A percentile compares a stretch with the other conserved stretches of the same genome.
These are phyloP conservation scores for Prionace glauca DNA, from an alignment of 2,797 vertebrate genomes.

Conservation along the genomic window DNA sequence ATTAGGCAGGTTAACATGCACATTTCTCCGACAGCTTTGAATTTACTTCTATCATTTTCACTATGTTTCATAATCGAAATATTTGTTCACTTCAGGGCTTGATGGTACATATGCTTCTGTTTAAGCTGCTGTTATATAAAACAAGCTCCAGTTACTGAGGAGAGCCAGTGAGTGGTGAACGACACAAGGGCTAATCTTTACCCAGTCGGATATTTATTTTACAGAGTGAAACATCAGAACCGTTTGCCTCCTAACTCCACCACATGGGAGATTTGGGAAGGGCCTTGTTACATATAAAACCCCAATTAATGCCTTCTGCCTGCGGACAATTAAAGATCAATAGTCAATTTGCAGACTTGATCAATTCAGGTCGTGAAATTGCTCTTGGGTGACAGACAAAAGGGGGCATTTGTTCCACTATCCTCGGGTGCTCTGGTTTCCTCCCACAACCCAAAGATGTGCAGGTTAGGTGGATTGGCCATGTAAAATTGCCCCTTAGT, in stretches of 20 bases:
- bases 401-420: neutral
- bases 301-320: neutral
- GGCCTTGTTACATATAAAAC: neutral
- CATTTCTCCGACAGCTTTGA: neutral
- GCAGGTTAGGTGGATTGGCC: too few species aligned
- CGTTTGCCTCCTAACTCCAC: too few species aligned
- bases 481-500: too few species aligned
- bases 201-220: too few species aligned
- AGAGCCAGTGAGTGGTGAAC: too few species aligned
- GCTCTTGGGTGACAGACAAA: neutral
- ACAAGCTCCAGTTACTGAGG: neutral
- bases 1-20: neutral
- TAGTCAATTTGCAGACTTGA: neutral
- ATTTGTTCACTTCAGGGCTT: neutral
- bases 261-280: too few species aligned
- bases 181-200: too few species aligned
- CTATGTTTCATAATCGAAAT: neutral
- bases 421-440: too few species aligned
- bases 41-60: neutral
- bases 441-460: too few species aligned
- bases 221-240: too few species aligned
- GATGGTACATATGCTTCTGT: neutral
- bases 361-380: neutral
- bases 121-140: neutral
- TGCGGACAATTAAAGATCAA: too few species aligned